These are phyloP conservation scores for Acanthosepion esculentum DNA, from an alignment of 2,888 invertebrate species.

Conservation along the genomic window DNA sequence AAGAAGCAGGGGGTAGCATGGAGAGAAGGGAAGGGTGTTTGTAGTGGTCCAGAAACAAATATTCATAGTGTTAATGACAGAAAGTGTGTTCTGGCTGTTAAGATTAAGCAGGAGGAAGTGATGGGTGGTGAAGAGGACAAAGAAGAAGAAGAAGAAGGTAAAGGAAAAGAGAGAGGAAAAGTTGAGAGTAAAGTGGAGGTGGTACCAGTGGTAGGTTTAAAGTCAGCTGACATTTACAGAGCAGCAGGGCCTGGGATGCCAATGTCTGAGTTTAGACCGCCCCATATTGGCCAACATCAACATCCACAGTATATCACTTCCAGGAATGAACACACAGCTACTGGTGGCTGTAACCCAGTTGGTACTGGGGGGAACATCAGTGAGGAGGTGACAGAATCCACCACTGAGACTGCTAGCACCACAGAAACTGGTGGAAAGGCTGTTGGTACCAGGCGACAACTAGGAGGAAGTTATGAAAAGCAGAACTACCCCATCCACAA, in stretches of 20 bases:
- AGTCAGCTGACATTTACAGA: slow-evolving; percentile 46
- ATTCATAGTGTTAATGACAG: slow-evolving; percentile 39
- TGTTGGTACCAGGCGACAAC: slow-evolving; percentile 13
- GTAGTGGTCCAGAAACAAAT: slow-evolving; percentile 24
- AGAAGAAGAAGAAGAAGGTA: not conserved
- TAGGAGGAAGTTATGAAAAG: slow-evolving; percentile 7
- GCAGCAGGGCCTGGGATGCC: slow-evolving; percentile 46
- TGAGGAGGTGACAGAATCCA: slow-evolving; percentile 38
- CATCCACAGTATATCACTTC: slow-evolving; percentile 35
- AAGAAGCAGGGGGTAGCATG: not conserved
- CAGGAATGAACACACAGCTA: slow-evolving; percentile 41
- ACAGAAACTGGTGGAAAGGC: not conserved
- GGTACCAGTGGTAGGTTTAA: slow-evolving; percentile 42
- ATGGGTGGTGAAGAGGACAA: slow-evolving; percentile 13
- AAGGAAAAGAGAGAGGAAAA: not conserved
- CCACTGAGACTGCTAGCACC: slow-evolving; percentile 5
- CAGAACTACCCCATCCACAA: slow-evolving; percentile 13
- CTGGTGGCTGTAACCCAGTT: slow-evolving; percentile 46
- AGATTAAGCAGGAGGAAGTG: not conserved
- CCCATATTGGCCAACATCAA: slow-evolving; percentile 41
- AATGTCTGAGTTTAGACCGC: slow-evolving; percentile 36
- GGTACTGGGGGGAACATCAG: not conserved
- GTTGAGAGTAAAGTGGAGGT: not conserved
- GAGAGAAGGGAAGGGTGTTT: slow-evolving; percentile 23
- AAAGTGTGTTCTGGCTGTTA: not conserved